Conservation (phyloP, 2,797 vertebrate genomes). For the Coreius guichenoti region DNA sequence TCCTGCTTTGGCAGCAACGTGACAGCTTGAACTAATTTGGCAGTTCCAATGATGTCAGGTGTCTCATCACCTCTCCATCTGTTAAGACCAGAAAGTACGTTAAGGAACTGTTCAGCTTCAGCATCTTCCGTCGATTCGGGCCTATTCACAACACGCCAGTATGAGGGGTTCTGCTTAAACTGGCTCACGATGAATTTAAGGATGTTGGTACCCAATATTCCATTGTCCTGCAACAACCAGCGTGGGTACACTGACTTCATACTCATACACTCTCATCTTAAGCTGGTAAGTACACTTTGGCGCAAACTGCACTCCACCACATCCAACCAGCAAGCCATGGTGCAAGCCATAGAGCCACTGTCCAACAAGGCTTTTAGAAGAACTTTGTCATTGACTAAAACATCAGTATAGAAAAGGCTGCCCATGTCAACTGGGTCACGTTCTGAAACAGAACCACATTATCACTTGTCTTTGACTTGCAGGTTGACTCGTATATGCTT, state of each 20-base stretch:
- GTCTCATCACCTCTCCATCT: too few species aligned
- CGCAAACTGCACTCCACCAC: conserved; percentile 50
- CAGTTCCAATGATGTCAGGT: too few species aligned
- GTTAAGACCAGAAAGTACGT: too few species aligned
- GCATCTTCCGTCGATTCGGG: background rate
- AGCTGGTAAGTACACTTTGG: conserved; percentile 1
- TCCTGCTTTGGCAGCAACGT: background rate
- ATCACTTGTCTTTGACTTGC: background rate
- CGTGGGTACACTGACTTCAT: conserved; percentile 28
- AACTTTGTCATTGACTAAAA: background rate
- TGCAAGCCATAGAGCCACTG: background rate
- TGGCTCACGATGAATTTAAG: conserved; percentile 19
- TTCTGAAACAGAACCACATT: background rate
- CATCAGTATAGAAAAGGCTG: background rate
- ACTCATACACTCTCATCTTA: conserved; percentile 1
- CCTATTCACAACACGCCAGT: background rate
- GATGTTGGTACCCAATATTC: conserved; percentile 35
- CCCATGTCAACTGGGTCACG: background rate
- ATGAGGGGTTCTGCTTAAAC: background rate
- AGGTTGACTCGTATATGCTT: background rate
- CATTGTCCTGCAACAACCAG: conserved; percentile 30
- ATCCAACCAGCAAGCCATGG: background rate
- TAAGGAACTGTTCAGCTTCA: conserved; percentile 60
- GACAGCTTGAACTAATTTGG: background rate
- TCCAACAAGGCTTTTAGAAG: background rate